These are phyloP conservation scores for Diplosoma virens DNA, from an alignment of 23 tunicate genomes.

Conservation along the genomic window DNA sequence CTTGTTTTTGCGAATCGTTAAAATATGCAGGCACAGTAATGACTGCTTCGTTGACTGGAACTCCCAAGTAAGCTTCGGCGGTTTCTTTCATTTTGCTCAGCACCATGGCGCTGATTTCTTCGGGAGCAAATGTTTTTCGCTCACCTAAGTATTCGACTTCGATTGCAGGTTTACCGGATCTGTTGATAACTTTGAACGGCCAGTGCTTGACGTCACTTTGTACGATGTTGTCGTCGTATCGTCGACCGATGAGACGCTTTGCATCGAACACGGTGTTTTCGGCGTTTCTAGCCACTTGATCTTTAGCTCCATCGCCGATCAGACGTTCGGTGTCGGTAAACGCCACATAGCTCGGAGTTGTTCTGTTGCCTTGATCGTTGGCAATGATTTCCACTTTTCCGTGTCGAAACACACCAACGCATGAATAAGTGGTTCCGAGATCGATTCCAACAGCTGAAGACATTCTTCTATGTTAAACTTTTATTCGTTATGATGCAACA, in stretches of 20 bases:
- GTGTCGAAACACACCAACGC: conserved; percentile 67
- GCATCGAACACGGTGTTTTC: conserved; percentile 79
- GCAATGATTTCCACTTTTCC: conserved; percentile 65
- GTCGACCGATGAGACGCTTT: conserved; percentile 78
- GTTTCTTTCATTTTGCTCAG: conserved; percentile 93
- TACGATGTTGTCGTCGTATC: conserved; percentile 63
- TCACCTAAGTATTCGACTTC: conserved; percentile 71
- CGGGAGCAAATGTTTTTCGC: conserved; percentile 64
- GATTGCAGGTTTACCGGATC: conserved; percentile 37
- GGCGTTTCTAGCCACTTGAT: conserved; percentile 81
- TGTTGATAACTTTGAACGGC: conserved; percentile 74
- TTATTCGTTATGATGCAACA: not conserved
- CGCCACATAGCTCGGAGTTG: conserved; percentile 38
- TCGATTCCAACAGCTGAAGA: conserved; percentile 72
- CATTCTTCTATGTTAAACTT: conserved; percentile 5
- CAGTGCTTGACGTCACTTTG: conserved; percentile 75
- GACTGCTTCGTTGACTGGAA: conserved; percentile 73
- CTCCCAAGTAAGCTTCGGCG: conserved; percentile 91
- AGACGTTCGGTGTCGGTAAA: conserved; percentile 29
- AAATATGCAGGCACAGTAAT: conserved; percentile 96
- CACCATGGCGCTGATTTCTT: conserved; percentile 94
- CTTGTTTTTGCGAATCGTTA: conserved; percentile 96
- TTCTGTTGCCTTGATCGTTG: conserved; percentile 44
- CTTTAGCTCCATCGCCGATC: conserved; percentile 83
- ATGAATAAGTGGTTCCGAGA: conserved; percentile 79